Evolutionary conservation across 2,113 vertebrate species (phyloP), one percentile per base, ranked within the genome.

Genomic region (Synchiropus splendidus): DNA sequence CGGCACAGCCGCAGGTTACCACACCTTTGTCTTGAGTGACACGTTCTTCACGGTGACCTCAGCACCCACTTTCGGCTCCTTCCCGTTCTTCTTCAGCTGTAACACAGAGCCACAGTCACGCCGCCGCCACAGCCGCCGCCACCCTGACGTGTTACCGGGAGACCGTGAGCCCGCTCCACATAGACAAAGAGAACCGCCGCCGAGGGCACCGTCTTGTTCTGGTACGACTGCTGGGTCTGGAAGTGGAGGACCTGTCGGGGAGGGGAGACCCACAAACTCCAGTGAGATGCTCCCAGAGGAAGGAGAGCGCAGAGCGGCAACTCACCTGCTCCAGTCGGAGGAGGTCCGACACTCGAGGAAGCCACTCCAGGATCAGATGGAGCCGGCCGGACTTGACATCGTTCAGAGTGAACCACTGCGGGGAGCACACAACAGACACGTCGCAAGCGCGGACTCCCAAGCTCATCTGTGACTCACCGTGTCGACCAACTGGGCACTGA

Each of bases 381-480:
- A 94, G 80, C 16, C 82, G 78, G 31, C 92, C 92, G 4, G 92
- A 91, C 42, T 89, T 90, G 39, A 92, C 89, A 6, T 92, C 90
- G 49, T 89, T 88, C 17, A 96, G 77, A 8, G 82, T 82, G 64
- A 89, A 89, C 90, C 91, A 96, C 92, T 96, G 64, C 16, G 52
- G 52, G 3, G 30, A 53, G 10, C 43, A 12, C 0, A 3, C 2
- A 12, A 46, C 34, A 45, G 9, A 50, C 31, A 53, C 6, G 14
- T 31, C 0, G 32, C 37, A 44, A n/a, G 0, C 27, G 12, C 3
- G 17, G 37, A 30, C 14, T 31, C 10, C 1, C 12, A 12, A 16
- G 35, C 9, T 6, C 35, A 32, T 4, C 21, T 31, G 36, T 43
- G n/a, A 68, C 79, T 68, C 43, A 92, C 92, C 84, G 87, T 84